phyloP scores from a whole-genome alignment of 2,888 invertebrate species.

The Volucella bombylans region DNA sequence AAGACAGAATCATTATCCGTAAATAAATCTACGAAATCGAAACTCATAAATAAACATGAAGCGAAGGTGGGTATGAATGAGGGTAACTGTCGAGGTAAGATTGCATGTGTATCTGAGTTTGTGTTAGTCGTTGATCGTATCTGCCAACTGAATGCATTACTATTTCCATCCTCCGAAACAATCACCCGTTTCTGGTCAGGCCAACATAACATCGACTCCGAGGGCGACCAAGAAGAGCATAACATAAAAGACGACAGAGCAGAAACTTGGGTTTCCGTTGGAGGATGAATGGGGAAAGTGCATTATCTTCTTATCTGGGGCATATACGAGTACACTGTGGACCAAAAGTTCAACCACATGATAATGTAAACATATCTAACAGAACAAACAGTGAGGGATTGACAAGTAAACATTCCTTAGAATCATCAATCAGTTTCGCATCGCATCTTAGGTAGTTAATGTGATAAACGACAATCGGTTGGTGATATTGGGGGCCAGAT shows the following conservation, averaged over 20 bases:
- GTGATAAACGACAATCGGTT: too few relatives aligned
- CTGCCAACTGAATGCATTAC: constrained; percentile 25
- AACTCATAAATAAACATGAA: constrained; percentile 71
- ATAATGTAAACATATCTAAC: too few relatives aligned
- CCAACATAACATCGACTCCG: not conserved
- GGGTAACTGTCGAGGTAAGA: too few relatives aligned
- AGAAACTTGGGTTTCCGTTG: constrained; percentile 33
- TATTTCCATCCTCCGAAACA: not conserved
- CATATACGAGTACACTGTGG: constrained; percentile 23
- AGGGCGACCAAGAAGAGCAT: not conserved
- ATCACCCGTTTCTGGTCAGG: constrained; percentile 6
- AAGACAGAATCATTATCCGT: constrained; percentile 66
- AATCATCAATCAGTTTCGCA: constrained; percentile 8
- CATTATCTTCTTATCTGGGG: constrained; percentile 24
- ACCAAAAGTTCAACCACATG: constrained; percentile 13
- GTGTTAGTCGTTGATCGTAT: constrained; percentile 29
- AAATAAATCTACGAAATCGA: constrained; percentile 70
- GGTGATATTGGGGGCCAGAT: too few relatives aligned
- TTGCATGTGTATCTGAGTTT: constrained; percentile 7
- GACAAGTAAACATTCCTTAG: not conserved
- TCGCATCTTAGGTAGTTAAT: not conserved
- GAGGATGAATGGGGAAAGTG: constrained; percentile 19
- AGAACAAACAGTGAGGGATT: not conserved
- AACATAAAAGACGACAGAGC: constrained; percentile 15
- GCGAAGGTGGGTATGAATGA: not conserved